A percentile compares a stretch with the other conserved stretches of the same genome.
Conservation (phyloP, 2,113 vertebrate genomes). For the Nesoenas mayeri region DNA sequence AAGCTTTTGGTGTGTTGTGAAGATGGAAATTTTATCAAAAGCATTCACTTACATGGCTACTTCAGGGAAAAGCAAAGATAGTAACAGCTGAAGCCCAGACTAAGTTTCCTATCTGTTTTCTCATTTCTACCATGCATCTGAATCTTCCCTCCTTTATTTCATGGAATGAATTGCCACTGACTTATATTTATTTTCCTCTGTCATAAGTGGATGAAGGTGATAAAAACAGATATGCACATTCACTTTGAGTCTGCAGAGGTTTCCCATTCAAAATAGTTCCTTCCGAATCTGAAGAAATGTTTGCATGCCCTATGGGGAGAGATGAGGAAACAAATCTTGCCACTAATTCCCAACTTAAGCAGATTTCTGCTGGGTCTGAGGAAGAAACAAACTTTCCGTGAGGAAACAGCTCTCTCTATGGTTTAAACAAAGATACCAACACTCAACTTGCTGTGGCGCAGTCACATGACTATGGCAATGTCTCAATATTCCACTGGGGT, state of each 20-base stretch:
- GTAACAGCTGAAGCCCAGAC: not conserved
- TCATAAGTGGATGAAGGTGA: not conserved
- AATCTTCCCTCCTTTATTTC: not conserved
- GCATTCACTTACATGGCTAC: not conserved
- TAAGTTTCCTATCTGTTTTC: not conserved
- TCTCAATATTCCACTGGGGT: not conserved
- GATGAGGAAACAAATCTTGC: not conserved
- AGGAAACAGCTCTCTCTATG: not conserved
- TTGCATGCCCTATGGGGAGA: not conserved
- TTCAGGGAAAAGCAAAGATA: not conserved
- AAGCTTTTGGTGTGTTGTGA: not conserved
- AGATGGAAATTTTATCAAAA: not conserved
- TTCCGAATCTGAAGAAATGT: not conserved
- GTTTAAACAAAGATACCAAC: not conserved
- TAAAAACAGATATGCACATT: not conserved
- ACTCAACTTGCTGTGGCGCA: not conserved
- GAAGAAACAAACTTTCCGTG: not conserved
- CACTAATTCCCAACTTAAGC: not conserved
- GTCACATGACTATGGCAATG: not conserved
- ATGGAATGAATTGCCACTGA: not conserved
- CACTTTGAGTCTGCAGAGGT: not conserved
- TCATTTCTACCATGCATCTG: not conserved
- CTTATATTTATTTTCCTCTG: not conserved
- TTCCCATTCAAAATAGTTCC: not conserved
- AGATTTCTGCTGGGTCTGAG: not conserved